Conservation (phyloP, 1,140 invertebrate genomes). For the Arctopsyche grandis region DNA sequence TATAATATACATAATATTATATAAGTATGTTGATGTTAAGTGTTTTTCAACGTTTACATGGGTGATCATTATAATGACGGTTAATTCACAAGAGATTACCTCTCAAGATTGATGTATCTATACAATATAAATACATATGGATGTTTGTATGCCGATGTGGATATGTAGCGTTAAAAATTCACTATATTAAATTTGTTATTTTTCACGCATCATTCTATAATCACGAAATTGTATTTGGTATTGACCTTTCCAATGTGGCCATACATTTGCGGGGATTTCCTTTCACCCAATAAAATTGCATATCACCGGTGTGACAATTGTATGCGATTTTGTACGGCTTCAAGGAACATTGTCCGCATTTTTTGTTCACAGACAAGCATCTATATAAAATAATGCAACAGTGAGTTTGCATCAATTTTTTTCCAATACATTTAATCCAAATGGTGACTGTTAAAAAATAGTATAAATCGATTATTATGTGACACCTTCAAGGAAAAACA, state of each 20-base stretch:
- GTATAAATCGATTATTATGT: not conserved
- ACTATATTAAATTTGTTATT: not conserved
- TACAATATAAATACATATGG: no score
- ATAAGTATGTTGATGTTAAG: not conserved
- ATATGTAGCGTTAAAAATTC: not conserved
- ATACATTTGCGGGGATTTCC: not conserved
- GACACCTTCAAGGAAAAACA: no score
- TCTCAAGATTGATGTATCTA: no score
- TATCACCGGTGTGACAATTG: not conserved
- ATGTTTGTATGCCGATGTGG: no score
- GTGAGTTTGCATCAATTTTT: not conserved
- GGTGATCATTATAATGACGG: not conserved
- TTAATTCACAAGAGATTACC: conserved; percentile 2
- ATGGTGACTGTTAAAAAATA: no score
- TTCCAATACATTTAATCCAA: no score
- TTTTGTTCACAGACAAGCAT: not conserved
- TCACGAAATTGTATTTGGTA: not conserved
- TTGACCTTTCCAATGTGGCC: not conserved
- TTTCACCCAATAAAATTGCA: conserved; percentile 14
- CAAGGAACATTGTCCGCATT: not conserved
- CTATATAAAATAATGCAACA: not conserved
- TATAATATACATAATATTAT: no score
- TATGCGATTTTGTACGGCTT: conserved; percentile 13
- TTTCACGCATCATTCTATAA: not conserved
- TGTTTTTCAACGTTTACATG: not conserved